Evolutionary conservation across 2,888 invertebrate genomes (phyloP), one percentile per base, ranked within the genome.

Genomic region (Sarcophaga subvicina): DNA sequence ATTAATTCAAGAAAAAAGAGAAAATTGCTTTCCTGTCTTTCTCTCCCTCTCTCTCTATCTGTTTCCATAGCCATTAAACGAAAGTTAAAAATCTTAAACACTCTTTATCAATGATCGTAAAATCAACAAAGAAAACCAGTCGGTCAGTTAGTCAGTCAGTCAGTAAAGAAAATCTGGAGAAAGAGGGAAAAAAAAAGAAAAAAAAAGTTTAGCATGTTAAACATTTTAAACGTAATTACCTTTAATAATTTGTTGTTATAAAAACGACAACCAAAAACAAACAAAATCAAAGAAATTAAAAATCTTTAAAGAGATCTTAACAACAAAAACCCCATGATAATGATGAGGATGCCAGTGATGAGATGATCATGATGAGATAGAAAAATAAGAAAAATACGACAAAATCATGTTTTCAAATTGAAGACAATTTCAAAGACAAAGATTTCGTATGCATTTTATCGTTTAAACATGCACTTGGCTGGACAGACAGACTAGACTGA

Each of bases 231-330:
- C 66, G 71, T 72, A 83, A 83, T 83, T 77, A 77, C 71, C 60
- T 66, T 72, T 77, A 77, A 83, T 72, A 83, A 83, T 71, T 83
- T 77, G 77, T 82, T 82, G 71, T 83, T 69, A 37, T 37, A 75
- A 69, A 37, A 59, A 0, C 37, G 10, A 37, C 37, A 37, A 37
- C 8, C 6, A 45, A 67, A 69, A 81, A 6, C 8, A 45, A 67
- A 63, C 75, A 60, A 10, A 67, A 67, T 11, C 47, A 66, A 25
- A 69, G 47, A 59, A 17, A 62, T 37, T 47, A 17, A 14, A 73
- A 73, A 67, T 80, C 60, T 80, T n/a, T 67, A 22, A 54, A 37
- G 63, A 71, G 79, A 72, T 80, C 72, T 66, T 45, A 20, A 66
- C 17, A 20, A 66, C 6, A 37, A 10, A 1, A 37, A 37, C 1